Base-by-base conservation (phyloP, 2,797 vertebrate species). In the Sebastes minor region DNA sequence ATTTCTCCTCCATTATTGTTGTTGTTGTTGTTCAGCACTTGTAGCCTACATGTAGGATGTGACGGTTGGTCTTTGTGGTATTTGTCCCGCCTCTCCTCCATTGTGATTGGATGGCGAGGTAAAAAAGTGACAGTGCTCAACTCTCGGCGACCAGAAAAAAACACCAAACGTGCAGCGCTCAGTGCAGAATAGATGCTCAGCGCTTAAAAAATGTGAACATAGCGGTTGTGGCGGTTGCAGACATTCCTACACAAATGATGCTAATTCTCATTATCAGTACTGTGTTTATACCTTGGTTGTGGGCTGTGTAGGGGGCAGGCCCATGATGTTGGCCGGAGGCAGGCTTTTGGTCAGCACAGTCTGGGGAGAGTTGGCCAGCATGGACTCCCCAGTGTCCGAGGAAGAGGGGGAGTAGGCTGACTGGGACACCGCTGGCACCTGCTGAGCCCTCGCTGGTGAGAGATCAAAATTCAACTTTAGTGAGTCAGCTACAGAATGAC, bases 351-450 rank as follows among this genome's bases (percentile, higher is more conserved):
- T 96, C 66, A 98, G 94, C 80, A 96, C 91, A 42, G 94, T 95
- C 88, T 95, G 95, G 79, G 1, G 97, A 88, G 2, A 97, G 93
- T 75, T 96, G 93, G 93, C 96, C 78, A 96, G 91, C 78, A 96
- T 94, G 30, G 97, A 97, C 42, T 97, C 97, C 5, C 97, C 96
- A 0, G 97, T 96, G 78, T 98, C 97, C 0, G 97, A 96, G 74
- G 96, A 96, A 8, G 97, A 96, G 0, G 97, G 95, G 2, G 96
- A 92, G 88, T 97, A 98, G 3, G 96, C 94, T 0, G 96, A 95
- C 89, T 98, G 98, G n/a, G 98, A 98, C 56, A 99, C 93, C 0
- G 97, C 97, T 0, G 97, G 97, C 20, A 99, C 98, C 88, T 99
- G 98, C 68, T 98, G 97, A 71, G 97, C 97, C 25, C 91, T 86